Evolutionary conservation across 2,797 vertebrate species (phyloP), one percentile per base, ranked within the genome.

Genomic region (Fratercula arctica): DNA sequence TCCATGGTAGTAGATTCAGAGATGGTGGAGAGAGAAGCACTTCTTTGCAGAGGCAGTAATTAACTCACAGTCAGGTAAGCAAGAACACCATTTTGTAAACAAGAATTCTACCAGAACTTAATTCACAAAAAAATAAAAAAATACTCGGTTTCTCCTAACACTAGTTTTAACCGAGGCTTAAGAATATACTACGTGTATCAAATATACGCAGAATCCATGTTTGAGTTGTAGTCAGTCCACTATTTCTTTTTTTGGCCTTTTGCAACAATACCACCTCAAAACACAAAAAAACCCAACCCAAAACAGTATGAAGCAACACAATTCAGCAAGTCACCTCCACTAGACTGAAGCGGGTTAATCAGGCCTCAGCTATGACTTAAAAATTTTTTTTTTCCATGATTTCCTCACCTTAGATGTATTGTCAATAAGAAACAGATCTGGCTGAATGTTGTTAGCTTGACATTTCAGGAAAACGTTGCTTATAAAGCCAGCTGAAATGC

Each of bases 381-480:
- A 90, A 90, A 89, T 69, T 46, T 31, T 54, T 60, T 25, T 25
- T 95, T 89, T 89, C 73, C 59, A 69, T 70, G n/a, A 94, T 85
- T 95, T 76, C 45, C 63, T 94, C 89, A 81, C 63, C 37, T 72
- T 79, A 82, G 85, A 96, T 35, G 48, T 46, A 94, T 50, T 92
- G 80, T 89, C 92, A 90, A 16, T 87, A 94, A 82, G 77, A 87
- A 94, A 61, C 9, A 85, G 33, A 96, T 85, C 60, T 72, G 48
- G 90, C 77, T 89, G 67, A 77, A 92, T 83, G 88, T 87, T 77
- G 77, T 95, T 92, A 95, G 77, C 53, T 68, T 80, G 90, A 80
- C 68, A 79, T 90, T 94, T 94, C 72, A 25, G 13, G 81, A 85
- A 90, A 93, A 90, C 0, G 4, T 31, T 87, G 64, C 50, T 93